Base-by-base conservation (phyloP, 2,797 vertebrate genomes). In the Cirrhinus molitorella region DNA sequence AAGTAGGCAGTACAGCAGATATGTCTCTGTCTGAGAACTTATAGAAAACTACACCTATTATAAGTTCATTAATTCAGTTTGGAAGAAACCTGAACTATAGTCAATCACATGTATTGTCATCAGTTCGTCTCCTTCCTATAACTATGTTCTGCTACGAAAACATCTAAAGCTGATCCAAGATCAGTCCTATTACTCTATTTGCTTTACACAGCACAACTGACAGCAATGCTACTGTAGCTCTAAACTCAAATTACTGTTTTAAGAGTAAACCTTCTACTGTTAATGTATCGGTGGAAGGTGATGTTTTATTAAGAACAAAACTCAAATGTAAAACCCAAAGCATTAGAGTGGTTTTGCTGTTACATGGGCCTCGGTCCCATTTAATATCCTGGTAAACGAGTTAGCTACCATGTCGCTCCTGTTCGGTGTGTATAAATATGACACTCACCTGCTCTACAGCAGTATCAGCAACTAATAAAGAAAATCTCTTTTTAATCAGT, bases 401-500 rank as follows among this genome's bases (percentile, higher is more conserved):
- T 45, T 63, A 40, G 10, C n/a, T 11, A 63, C 5, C 11, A 3
- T 31, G 8, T 14, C 17, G 19, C n/a, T 59, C 8, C 40, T 8
- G 11, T 11, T 67, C 19, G 34, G 8, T 28, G 5, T 12, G 34
- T n/a, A 8, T 14, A 72, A 28, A 70, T 21, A 40, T 10, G 12
- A 34, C 73, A 85, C 84, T 71, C 45, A 88, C 87, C 87, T 85
- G 81, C 68, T 71, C 31, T 37, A 11, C 31, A 16, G 80, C 59
- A 57, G 47, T 55, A 5, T 25, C 28, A 28, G 49, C 67, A 63
- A 68, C 1, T n/a, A 31, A 3, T 14, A 11, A 49, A 31, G 19
- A 47, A 79, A 61, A 17, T 17, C 49, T 1, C 55, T 34, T 73
- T 14, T 61, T 37, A 53, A 40, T 47, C 66, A 83, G 51, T 13